phyloP scores from a whole-genome alignment of 1,140 invertebrate genomes.

The Platorchestia sp. region DNA sequence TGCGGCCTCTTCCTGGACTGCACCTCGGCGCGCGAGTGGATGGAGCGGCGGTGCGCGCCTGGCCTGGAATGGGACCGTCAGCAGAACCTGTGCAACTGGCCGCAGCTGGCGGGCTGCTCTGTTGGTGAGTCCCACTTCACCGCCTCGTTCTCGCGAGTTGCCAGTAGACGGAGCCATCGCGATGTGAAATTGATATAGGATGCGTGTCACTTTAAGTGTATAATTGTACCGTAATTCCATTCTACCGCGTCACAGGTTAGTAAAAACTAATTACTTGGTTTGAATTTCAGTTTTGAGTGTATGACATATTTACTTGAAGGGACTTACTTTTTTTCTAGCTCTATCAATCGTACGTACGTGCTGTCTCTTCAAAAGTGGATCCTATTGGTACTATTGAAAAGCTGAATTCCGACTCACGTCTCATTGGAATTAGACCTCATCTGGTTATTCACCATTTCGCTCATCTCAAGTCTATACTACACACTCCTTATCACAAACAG shows the following conservation, averaged over 20 bases:
- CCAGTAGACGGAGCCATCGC: neutral
- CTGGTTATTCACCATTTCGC: neutral
- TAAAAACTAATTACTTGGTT: neutral
- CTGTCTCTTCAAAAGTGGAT: neutral
- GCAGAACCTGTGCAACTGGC: conserved; percentile 72
- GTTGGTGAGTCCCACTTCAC: conserved; percentile 56
- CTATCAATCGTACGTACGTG: neutral
- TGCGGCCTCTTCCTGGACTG: conserved; percentile 58
- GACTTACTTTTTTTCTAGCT: neutral
- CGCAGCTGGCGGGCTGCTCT: conserved; percentile 62
- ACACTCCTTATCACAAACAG: neutral
- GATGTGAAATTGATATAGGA: neutral
- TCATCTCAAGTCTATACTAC: neutral
- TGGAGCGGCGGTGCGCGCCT: conserved; percentile 71
- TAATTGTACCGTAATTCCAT: neutral
- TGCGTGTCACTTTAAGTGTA: neutral
- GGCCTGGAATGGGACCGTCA: conserved; percentile 75
- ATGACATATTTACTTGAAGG: neutral
- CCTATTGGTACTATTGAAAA: neutral
- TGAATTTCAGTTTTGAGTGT: neutral
- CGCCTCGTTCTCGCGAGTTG: neutral
- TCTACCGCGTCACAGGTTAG: neutral
- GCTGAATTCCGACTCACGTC: neutral
- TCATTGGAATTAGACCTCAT: neutral
- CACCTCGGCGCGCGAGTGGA: conserved; percentile 59